phyloP scores from a whole-genome alignment of 2,888 invertebrate genomes.

The Theodoxus fluviatilis region DNA sequence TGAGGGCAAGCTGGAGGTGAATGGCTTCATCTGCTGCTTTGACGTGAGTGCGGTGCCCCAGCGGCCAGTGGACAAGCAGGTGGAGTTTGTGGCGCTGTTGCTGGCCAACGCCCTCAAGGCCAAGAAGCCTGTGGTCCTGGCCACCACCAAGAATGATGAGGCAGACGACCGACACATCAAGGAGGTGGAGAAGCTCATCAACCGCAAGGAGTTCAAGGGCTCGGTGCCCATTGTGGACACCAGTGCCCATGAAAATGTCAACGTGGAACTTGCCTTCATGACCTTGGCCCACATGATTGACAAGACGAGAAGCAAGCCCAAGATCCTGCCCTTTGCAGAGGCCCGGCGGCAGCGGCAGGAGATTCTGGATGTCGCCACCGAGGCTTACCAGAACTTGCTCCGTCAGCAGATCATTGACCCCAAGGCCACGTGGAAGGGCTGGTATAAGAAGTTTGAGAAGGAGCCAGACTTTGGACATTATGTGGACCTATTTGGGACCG shows the following conservation, averaged over 20 bases:
- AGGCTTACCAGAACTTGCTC: slow-evolving; percentile 87
- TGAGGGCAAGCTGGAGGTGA: slow-evolving; percentile 89
- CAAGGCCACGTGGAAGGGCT: slow-evolving; percentile 73
- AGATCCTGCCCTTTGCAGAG: slow-evolving; percentile 77
- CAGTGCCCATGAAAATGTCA: slow-evolving; percentile 94
- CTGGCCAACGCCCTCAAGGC: slow-evolving; percentile 86
- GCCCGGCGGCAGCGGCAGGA: slow-evolving; percentile 87
- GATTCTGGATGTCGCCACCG: slow-evolving; percentile 82
- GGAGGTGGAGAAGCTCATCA: slow-evolving; percentile 87
- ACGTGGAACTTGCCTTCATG: slow-evolving; percentile 87
- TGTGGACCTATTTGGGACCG: slow-evolving; percentile 88
- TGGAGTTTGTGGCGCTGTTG: slow-evolving; percentile 76
- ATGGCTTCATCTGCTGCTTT: slow-evolving; percentile 94
- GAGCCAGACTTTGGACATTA: slow-evolving; percentile 85
- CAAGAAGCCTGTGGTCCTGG: slow-evolving; percentile 93
- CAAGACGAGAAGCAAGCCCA: slow-evolving; percentile 76
- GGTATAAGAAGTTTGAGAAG: slow-evolving; percentile 83
- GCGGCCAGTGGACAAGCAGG: slow-evolving; percentile 83
- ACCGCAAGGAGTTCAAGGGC: slow-evolving; percentile 86
- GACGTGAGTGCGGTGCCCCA: slow-evolving; percentile 95
- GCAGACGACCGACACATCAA: slow-evolving; percentile 75
- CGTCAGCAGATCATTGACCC: slow-evolving; percentile 80
- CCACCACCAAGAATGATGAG: slow-evolving; percentile 95
- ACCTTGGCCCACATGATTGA: slow-evolving; percentile 91
- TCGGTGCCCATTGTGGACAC: slow-evolving; percentile 88